phyloP scores from a whole-genome alignment of 2,113 vertebrate species.

The Sinocyclocheilus rhinocerous region DNA sequence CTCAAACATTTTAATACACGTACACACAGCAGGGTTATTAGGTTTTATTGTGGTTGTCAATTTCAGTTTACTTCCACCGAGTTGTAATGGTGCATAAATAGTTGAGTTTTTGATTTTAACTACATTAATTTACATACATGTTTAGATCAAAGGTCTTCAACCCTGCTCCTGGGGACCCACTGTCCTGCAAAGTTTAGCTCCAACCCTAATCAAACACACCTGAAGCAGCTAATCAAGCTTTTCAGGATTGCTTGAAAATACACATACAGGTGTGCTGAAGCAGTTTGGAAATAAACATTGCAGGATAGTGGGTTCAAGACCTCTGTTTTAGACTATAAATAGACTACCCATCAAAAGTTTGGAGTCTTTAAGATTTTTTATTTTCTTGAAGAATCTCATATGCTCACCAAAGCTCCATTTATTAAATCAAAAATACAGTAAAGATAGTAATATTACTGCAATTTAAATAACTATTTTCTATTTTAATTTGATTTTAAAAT shows the following conservation, averaged over 20 bases:
- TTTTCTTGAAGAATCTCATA: background rate
- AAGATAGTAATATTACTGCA: background rate
- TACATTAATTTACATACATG: background rate
- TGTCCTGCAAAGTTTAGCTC: no score
- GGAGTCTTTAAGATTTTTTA: background rate
- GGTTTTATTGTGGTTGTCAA: background rate
- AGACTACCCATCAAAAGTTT: background rate
- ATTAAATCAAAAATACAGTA: background rate
- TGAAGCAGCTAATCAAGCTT: no score
- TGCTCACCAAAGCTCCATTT: background rate
- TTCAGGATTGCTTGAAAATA: no score
- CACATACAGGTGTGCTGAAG: no score
- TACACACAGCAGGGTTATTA: conserved; percentile 16
- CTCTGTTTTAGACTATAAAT: no score
- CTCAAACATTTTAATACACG: conserved; percentile 16
- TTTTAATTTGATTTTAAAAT: background rate
- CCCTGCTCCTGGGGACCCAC: no score
- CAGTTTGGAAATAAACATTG: no score
- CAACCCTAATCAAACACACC: no score
- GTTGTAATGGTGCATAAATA: conserved; percentile 4
- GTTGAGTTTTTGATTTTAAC: background rate
- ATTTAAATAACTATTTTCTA: background rate
- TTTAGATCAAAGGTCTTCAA: no score
- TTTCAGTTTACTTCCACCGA: background rate
- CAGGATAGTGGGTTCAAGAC: no score